phyloP scores from a whole-genome alignment of 2,888 invertebrate genomes.

The Idaea biselata region DNA sequence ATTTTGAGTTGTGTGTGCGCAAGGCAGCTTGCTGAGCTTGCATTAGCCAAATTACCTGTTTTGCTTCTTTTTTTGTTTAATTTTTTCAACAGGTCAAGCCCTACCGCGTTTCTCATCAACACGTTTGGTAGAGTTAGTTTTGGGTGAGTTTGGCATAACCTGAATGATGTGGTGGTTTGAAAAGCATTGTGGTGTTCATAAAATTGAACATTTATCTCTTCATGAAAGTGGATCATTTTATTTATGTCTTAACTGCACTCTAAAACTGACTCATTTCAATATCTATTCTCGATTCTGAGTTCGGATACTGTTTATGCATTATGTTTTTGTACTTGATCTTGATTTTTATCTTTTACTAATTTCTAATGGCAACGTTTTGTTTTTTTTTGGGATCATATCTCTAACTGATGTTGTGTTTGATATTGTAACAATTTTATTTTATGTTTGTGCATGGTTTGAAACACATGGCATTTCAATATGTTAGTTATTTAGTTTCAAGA shows the following conservation, averaged over 20 bases:
- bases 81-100: constrained; percentile 87
- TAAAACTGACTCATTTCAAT: constrained; percentile 69
- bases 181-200: constrained; percentile 75
- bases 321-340: constrained; percentile 3
- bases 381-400: constrained; percentile 19
- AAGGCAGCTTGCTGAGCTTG: constrained; percentile 62
- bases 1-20: constrained; percentile 61
- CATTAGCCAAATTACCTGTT: constrained; percentile 49
- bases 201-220: constrained; percentile 60
- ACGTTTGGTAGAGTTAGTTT: constrained; percentile 85
- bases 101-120: constrained; percentile 86
- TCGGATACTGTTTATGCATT: constrained; percentile 10
- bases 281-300: constrained; percentile 36
- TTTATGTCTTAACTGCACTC: constrained; percentile 75
- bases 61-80: constrained; percentile 76
- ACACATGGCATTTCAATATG: constrained; percentile 9
- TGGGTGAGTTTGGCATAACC: constrained; percentile 85
- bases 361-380: constrained; percentile 22
- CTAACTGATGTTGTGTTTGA: constrained; percentile 22
- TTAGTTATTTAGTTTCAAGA: constrained; percentile 2
- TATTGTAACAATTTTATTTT: constrained; percentile 28
- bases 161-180: constrained; percentile 76
- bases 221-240: constrained; percentile 57
- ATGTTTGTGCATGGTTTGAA: constrained; percentile 35
- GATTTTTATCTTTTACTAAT: constrained; percentile 26